Base-by-base conservation (phyloP, 1,140 invertebrate genomes). In the Pogonognathellus flavescens region DNA sequence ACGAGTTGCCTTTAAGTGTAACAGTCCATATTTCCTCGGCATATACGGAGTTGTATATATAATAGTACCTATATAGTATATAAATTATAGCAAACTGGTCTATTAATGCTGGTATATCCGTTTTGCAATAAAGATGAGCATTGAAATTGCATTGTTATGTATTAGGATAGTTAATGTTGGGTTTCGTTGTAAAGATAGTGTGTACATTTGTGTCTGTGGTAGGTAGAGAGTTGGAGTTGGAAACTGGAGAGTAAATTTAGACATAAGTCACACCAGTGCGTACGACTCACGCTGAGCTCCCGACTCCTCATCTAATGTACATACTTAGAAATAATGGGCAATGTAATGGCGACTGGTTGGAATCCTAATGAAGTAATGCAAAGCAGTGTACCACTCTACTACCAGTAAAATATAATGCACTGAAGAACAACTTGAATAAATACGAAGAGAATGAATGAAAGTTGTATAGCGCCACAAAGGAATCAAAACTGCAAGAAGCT, bases 351-450 rank as follows among this genome's bases (percentile, higher is more conserved):
- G 70, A 50, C 70, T 76, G n/a, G 70, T 31, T 76, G 41, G 70
- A 76, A 76, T 76, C 70, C 70, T 76, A 76, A 76, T 76, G 70
- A 76, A 76, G 70, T 76, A 76, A 76, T 76, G 70, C 62, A 66
- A 66, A 25, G 20, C 62, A 14, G 22, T 41, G 31, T 41, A 41
- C 31, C 31, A 41, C 31, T 41, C 31, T 41, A 41, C 31, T 41
- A 41, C 31, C 6, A 41, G 31, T 41, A 41, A 6, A 41, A 41
- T 41, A 41, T 41, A 41, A 41, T 41, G 31, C 31, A 41, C 31
- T 41, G 6, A 41, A 41, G 31, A 41, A 41, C 31, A 41, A 41
- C 31, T 41, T 41, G 6, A 41, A 41, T 41, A 41, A 41, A 41
- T 41, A 41, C 31, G 31, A 41, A 6, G 31, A 41, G 31, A 41